These are phyloP conservation scores for Paradoxurus hermaphroditus DNA, from an alignment of 2,113 vertebrate genomes.

Conservation along the genomic window DNA sequence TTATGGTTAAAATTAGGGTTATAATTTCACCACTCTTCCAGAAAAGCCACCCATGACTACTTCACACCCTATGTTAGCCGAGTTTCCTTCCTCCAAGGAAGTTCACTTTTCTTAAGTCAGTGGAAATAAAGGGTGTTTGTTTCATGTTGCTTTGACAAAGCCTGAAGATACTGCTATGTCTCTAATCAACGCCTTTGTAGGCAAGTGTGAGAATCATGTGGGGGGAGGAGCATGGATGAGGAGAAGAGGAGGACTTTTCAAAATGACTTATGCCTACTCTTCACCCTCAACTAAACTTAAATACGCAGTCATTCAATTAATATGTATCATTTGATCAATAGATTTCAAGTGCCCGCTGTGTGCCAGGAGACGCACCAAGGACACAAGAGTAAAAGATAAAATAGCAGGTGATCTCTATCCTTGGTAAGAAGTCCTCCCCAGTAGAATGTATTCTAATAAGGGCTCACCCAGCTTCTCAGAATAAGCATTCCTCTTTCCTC, in stretches of 20 bases:
- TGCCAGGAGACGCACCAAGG: background rate
- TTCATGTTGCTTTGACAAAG: background rate
- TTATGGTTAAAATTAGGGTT: background rate
- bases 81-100: background rate
- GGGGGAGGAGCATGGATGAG: accelerated
- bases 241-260: background rate
- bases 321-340: background rate
- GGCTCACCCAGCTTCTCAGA: background rate
- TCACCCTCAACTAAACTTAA: background rate
- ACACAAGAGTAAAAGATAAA: background rate
- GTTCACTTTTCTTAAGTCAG: background rate
- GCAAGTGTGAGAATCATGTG: background rate
- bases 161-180: background rate
- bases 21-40: background rate
- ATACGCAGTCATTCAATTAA: background rate
- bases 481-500: background rate
- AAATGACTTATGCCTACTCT: background rate
- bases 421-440: background rate
- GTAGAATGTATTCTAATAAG: background rate
- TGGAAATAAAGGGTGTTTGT: background rate
- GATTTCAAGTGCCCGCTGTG: background rate
- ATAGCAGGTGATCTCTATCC: background rate
- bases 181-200: background rate
- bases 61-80: background rate
- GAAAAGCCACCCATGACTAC: background rate